Conservation (phyloP, 1,140 invertebrate species). For the Cherax quadricarinatus region DNA sequence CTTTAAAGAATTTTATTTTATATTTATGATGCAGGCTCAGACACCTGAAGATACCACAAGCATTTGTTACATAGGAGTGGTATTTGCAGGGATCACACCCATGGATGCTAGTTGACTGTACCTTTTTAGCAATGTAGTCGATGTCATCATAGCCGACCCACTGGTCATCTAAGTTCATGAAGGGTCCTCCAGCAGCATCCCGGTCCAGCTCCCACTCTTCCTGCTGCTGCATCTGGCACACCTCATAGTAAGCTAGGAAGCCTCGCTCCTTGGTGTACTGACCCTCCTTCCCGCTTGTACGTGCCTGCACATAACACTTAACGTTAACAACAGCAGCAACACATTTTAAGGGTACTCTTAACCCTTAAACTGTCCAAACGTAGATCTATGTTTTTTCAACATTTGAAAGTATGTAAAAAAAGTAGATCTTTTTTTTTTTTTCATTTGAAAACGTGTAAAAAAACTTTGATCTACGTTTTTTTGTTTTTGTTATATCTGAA, state of each 20-base stretch:
- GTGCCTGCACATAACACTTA: constrained; percentile 26
- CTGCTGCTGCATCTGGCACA: constrained; percentile 84
- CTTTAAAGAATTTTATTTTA: no score
- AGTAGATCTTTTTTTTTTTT: no score
- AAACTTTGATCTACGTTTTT: no score
- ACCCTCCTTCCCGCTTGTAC: constrained; percentile 73
- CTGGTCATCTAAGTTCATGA: constrained; percentile 85
- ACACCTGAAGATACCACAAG: no score
- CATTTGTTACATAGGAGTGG: not conserved
- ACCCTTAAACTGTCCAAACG: no score
- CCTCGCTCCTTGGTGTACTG: constrained; percentile 80
- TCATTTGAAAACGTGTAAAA: no score
- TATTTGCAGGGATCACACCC: not conserved
- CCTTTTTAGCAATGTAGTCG: constrained; percentile 83
- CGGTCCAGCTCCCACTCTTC: constrained; percentile 81
- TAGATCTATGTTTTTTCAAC: no score
- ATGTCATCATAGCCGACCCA: constrained; percentile 91
- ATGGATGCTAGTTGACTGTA: constrained; percentile 74
- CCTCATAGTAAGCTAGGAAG: constrained; percentile 80
- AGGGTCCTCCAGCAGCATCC: constrained; percentile 85
- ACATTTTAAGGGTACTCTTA: no score
- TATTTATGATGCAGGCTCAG: no score
- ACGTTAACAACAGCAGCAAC: no score
- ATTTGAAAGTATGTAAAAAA: no score
- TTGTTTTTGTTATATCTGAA: no score